Conservation (phyloP, 1,140 invertebrate genomes). For the Drosophila oshimai region DNA sequence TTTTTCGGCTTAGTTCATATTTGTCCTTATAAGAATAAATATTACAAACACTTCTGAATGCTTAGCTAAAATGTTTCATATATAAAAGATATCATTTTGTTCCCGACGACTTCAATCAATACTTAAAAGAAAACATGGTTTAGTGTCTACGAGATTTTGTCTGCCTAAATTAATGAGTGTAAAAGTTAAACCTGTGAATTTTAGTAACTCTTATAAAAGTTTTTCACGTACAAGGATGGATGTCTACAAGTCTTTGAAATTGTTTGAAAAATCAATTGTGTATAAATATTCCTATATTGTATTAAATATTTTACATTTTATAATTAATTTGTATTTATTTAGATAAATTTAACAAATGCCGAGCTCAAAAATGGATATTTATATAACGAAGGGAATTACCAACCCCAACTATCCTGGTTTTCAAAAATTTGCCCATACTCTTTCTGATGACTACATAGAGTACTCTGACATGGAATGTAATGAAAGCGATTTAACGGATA, state of each 20-base stretch:
- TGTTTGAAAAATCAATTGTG: too few species aligned
- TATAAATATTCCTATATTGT: background rate
- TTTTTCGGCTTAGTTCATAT: background rate
- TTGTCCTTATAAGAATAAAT: background rate
- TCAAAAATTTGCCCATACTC: conserved; percentile 84
- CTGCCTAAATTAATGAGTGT: too few species aligned
- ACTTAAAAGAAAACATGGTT: too few species aligned
- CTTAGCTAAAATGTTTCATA: too few species aligned
- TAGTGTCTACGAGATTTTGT: too few species aligned
- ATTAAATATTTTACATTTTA: background rate
- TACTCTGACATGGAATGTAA: conserved; percentile 42
- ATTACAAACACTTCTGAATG: too few species aligned
- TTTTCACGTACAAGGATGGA: too few species aligned
- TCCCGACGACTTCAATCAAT: too few species aligned
- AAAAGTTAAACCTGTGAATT: too few species aligned
- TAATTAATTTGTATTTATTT: background rate
- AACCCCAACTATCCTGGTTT: conserved; percentile 91
- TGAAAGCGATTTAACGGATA: conserved; percentile 51
- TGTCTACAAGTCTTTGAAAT: too few species aligned
- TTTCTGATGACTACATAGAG: conserved; percentile 58
- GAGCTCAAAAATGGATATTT: conserved; percentile 34
- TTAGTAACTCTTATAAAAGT: too few species aligned
- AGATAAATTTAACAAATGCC: conserved; percentile 17
- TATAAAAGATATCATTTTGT: too few species aligned
- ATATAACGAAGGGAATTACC: conserved; percentile 86